Percentiles rank a stretch among this genome's conserved stretches.
phyloP scores from a whole-genome alignment of 1,140 invertebrate species.

The Acromyrmex charruanus region DNA sequence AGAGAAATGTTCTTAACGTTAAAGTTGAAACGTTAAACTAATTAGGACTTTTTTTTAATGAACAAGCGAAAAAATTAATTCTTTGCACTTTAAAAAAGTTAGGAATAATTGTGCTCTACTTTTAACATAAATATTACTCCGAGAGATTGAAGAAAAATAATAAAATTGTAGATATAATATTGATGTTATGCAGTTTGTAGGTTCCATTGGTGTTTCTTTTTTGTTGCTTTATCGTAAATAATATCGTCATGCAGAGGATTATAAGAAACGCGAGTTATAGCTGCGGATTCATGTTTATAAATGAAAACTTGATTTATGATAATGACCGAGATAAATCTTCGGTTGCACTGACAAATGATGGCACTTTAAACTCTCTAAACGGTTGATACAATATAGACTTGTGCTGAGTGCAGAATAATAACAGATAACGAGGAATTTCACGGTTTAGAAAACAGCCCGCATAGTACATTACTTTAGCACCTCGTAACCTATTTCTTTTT shows the following conservation, averaged over 20 bases:
- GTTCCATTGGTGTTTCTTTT: not conserved
- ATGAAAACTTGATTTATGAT: constrained; percentile 11
- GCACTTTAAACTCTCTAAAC: not conserved
- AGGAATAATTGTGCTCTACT: not conserved
- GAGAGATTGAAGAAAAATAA: not conserved
- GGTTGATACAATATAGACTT: not conserved
- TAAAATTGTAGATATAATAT: not conserved
- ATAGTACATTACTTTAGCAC: not conserved
- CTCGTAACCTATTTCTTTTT: constrained; percentile 27
- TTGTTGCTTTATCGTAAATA: not conserved
- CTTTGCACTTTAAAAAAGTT: not conserved
- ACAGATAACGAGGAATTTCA: not conserved
- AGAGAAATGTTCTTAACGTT: not conserved
- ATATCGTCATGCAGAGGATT: not conserved
- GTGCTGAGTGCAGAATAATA: constrained; percentile 1
- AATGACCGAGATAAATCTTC: not conserved
- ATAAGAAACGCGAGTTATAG: not conserved
- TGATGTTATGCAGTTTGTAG: not conserved
- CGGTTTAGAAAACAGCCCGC: constrained; percentile 17
- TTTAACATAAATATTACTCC: not conserved
- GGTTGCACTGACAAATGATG: not conserved
- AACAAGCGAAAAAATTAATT: constrained; percentile 9
- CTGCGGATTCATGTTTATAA: not conserved
- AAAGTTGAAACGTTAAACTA: not conserved
- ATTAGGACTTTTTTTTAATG: not conserved